phyloP scores from a whole-genome alignment of 2,888 invertebrate genomes.

The Rugalucina vietnamica region DNA sequence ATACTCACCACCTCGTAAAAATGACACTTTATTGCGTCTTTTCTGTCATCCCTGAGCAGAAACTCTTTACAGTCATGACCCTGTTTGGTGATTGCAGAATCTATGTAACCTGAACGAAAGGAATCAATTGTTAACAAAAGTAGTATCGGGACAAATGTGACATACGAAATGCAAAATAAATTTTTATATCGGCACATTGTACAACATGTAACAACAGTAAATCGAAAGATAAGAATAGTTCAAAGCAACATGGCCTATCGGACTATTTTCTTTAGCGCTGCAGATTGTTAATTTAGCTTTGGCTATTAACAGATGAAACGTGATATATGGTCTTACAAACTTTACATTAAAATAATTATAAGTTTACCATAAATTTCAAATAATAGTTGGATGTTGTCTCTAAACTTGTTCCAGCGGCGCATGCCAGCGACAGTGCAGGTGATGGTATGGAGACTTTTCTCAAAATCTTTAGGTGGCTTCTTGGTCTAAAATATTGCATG shows the following conservation, averaged over 20 bases:
- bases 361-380: conserved; percentile 54
- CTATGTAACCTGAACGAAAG: conserved; percentile 54
- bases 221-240: no score
- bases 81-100: conserved; percentile 46
- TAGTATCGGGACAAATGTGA: no score
- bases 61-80: conserved; percentile 43
- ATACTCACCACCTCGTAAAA: conserved; percentile 60
- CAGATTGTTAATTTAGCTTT: no score
- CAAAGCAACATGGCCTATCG: no score
- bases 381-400: conserved; percentile 52
- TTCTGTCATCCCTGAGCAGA: conserved; percentile 50
- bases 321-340: no score
- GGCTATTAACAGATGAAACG: no score
- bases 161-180: no score
- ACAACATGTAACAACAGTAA: no score
- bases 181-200: no score
- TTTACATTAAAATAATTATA: not conserved
- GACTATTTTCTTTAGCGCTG: no score
- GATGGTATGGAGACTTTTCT: conserved; percentile 48
- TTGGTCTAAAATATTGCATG: not conserved
- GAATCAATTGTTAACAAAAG: no score
- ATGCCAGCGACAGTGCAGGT: conserved; percentile 42
- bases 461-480: conserved; percentile 4
- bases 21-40: conserved; percentile 44
- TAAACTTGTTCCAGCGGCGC: conserved; percentile 56